These are phyloP conservation scores for Stegodyphus dumicola DNA, from an alignment of 1,140 invertebrate genomes.

Conservation along the genomic window DNA sequence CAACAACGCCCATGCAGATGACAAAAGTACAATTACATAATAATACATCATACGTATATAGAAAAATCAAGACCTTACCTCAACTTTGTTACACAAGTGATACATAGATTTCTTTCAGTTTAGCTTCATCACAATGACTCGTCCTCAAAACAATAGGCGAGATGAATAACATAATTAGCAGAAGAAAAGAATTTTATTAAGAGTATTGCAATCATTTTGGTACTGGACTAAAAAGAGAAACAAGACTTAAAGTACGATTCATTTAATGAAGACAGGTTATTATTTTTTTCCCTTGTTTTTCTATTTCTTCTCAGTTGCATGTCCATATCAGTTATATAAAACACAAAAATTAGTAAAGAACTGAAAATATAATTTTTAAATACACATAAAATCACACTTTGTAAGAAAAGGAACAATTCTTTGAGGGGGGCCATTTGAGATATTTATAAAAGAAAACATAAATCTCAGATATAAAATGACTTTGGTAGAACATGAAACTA, in stretches of 20 bases:
- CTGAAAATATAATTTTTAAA: too few species aligned
- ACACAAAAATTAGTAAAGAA: too few species aligned
- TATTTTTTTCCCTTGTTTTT: too few species aligned
- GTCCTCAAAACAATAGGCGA: constrained; percentile 52
- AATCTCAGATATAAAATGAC: too few species aligned
- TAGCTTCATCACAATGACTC: constrained; percentile 44
- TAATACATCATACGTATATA: constrained; percentile 12
- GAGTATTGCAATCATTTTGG: constrained; percentile 11
- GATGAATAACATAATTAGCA: constrained; percentile 55
- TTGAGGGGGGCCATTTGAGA: too few species aligned
- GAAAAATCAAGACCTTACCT: constrained; percentile 52
- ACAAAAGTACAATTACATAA: not conserved
- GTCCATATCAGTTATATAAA: too few species aligned
- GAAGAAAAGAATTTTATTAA: constrained; percentile 55
- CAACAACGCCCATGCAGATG: not conserved
- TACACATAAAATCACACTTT: too few species aligned
- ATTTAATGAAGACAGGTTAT: too few species aligned
- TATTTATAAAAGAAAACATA: too few species aligned
- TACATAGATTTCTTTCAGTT: constrained; percentile 34
- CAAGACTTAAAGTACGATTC: constrained; percentile 13
- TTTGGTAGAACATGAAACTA: too few species aligned
- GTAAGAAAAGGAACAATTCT: too few species aligned
- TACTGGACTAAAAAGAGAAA: constrained; percentile 47
- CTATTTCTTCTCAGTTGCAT: too few species aligned
- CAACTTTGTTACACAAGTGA: constrained; percentile 33